Evolutionary conservation across 2,113 vertebrate species (phyloP).

Genomic region (Peucedramus taeniatus): DNA sequence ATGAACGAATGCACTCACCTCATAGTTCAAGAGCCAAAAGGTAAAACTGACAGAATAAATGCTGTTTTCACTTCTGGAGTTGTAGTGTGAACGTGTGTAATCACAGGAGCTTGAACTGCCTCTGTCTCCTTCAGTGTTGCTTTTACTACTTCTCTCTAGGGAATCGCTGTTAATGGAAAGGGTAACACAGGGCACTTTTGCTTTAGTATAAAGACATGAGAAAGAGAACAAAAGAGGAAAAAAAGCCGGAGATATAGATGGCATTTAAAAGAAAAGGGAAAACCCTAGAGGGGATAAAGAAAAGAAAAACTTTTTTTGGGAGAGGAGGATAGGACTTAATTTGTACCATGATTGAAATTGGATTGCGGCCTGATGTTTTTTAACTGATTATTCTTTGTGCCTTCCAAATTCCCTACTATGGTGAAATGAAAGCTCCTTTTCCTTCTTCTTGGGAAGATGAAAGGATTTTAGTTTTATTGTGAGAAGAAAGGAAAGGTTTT

Average conservation of each 20-base stretch:
- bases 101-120: neutral
- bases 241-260: neutral
- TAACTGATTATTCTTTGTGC: neutral
- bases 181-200: neutral
- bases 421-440: neutral
- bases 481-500: neutral
- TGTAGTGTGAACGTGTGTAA: neutral
- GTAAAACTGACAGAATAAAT: conserved; percentile 48
- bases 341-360: neutral
- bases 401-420: neutral
- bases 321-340: neutral
- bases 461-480: neutral
- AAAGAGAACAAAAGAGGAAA: neutral
- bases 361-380: neutral
- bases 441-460: neutral
- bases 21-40: conserved; percentile 90
- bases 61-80: neutral
- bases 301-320: neutral
- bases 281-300: neutral
- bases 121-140: neutral
- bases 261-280: neutral
- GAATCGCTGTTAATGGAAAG: neutral
- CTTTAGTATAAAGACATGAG: neutral
- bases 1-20: conserved; percentile 98
- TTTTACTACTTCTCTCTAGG: neutral